Evolutionary conservation across 2,888 invertebrate genomes (phyloP), one percentile per base, ranked within the genome.

Genomic region (Pollenia amentaria): DNA sequence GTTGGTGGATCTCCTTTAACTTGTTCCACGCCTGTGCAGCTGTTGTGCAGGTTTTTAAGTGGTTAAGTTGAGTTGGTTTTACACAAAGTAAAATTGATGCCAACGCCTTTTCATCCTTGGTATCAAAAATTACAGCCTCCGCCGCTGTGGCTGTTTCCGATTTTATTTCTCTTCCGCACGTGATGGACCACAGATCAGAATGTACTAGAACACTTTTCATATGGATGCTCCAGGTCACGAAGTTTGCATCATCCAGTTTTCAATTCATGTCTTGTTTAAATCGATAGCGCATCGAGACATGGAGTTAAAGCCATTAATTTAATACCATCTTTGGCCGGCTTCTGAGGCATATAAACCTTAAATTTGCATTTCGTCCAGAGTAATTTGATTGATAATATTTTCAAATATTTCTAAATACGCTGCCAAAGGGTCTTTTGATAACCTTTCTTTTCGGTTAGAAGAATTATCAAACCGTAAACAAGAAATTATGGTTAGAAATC

Each of bases 1-100:
- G 67, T 60, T 69, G 70, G 21, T 88, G 86, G 0, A 84, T 55
- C 6, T 82, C 84, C 10, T 55, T 48, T n/a, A 88, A 67, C 0
- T 29, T 55, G 11, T 75, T 60, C 85, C 85, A 86, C 57, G 29
- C 57, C 57, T 57, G 29, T 11, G 57, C 57, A 6, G 57, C 57
- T 57, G 57, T 57, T 21, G 21, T 12, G 8, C 57, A 57, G 2
- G 1, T 14, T 29, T 57, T 29, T 3, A 57, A 6, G 11, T 57
- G 21, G 29, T 57, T 57, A 3, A 57, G 29, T 14, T 57, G 57
- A 1, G 57, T 29, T 14, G 29, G 29, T 14, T 57, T 57, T 12
- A 57, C 57, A 57, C 57, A 57, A 0, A 57, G 29, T 57, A 57
- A 57, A 29, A 57, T 57, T 11, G 8, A 57, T 12, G 57, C 57